Conservation (phyloP, 2,888 invertebrate species). For the Campopleginae sp. region DNA sequence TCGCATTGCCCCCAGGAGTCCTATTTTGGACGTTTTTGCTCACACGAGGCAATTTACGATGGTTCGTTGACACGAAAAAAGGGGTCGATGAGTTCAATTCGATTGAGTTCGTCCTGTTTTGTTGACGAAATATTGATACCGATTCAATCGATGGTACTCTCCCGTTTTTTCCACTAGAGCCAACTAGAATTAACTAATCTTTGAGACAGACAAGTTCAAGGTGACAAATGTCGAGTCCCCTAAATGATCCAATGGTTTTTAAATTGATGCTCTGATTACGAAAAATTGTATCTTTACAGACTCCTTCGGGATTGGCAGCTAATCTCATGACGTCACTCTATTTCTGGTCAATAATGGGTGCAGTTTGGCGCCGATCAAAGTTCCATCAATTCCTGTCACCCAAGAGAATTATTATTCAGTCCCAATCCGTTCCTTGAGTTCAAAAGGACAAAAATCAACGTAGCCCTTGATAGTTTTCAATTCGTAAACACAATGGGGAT, state of each 20-base stretch:
- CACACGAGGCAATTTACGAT: conserved; percentile 15
- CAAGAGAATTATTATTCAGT: background rate
- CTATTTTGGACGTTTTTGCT: background rate
- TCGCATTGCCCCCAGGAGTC: background rate
- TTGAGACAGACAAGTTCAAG: conserved; percentile 54
- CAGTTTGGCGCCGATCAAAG: conserved; percentile 11
- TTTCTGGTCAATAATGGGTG: conserved; percentile 17
- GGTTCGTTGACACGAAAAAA: conserved; percentile 24
- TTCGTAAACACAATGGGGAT: background rate
- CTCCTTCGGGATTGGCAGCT: conserved; percentile 25
- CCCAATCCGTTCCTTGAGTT: background rate
- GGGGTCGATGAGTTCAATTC: conserved; percentile 17
- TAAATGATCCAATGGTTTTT: conserved; percentile 49
- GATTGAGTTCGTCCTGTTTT: conserved; percentile 9
- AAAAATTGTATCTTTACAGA: conserved; percentile 20
- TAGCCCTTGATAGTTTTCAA: background rate
- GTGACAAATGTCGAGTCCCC: conserved; percentile 22
- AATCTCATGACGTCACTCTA: conserved; percentile 9
- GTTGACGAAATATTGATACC: conserved; percentile 24
- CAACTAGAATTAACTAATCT: conserved; percentile 14
- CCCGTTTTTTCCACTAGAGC: conserved; percentile 3
- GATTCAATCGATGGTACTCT: conserved; percentile 8
- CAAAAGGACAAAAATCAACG: background rate
- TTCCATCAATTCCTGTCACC: background rate
- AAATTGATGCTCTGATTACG: conserved; percentile 50